Base-by-base conservation (phyloP, 2,113 vertebrate genomes). In the Periophthalmus modestus region DNA sequence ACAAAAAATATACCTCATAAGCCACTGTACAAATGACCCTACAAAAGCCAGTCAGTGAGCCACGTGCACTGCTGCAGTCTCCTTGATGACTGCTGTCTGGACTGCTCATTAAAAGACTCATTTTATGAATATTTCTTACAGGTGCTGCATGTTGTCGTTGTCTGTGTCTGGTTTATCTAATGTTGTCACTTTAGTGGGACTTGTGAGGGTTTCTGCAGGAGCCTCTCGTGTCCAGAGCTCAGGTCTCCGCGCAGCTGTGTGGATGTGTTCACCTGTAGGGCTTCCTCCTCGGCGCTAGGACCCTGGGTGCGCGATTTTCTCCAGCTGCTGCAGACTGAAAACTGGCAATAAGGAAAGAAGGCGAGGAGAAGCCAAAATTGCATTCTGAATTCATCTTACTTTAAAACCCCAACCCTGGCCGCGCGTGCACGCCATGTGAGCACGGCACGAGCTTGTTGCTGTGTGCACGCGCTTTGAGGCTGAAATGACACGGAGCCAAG, bases 261-360 rank as follows among this genome's bases (percentile, higher is more conserved):
- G 79, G n/a, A n/a, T 78, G 84, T 89, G 79, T 92, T 95, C 93
- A 94, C 94, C 94, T 94, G 94, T 92, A 86, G 84, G 85, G 78
- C 89, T 86, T 71, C 2, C 69, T 89, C 82, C 69, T 89, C 82
- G 92, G 93, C 94, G 89, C 93, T 95, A 95, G 94, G 94, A 95
- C 94, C 94, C 94, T 93, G 93, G 87, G 92, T 92, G 93, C 94
- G 94, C 94, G 93, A 94, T 93, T 91, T 85, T 91, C 92, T 93
- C 94, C 93, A 95, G 93, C 93, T 95, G 93, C 93, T 94, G 94
- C 94, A 92, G 92, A 92, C 92, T 89, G 90, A 92, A 92, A 92
- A 92, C 92, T 91, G 92, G 93, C 93, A 93, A 93, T 93, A 92
- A 93, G 93, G 88, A 93, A 92, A 93, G 92, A 94, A 93, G 92